Percentiles rank a stretch among this genome's conserved stretches.
Conservation (phyloP, 1,140 invertebrate species). For the Lamellibrachia luymesi region DNA sequence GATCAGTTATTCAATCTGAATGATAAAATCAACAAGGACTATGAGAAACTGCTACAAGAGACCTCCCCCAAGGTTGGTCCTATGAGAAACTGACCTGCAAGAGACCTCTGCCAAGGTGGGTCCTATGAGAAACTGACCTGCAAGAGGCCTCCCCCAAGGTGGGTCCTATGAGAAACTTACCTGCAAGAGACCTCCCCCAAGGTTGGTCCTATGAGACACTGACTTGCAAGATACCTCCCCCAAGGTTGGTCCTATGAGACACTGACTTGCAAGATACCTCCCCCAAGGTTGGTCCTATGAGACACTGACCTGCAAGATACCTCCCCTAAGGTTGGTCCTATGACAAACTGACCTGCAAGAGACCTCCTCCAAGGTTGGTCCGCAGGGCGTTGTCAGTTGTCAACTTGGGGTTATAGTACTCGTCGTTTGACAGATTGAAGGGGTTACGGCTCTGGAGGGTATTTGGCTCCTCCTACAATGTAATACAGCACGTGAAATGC, state of each 20-base stretch:
- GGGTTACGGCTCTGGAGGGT: slow-evolving; percentile 77
- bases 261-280: not conserved
- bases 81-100: too few species aligned
- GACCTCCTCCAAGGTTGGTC: slow-evolving; percentile 58
- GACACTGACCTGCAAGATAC: not conserved
- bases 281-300: not conserved
- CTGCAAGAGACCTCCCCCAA: slow-evolving; percentile 57
- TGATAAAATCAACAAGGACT: not conserved
- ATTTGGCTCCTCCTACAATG: slow-evolving; percentile 24
- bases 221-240: too few species aligned
- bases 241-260: not conserved
- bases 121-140: not conserved
- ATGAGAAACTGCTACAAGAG: not conserved
- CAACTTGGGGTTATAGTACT: slow-evolving; percentile 85
- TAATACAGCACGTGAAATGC: not conserved
- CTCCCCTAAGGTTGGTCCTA: not conserved
- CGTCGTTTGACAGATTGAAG: slow-evolving; percentile 98
- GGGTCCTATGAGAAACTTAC: slow-evolving; percentile 13
- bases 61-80: not conserved
- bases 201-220: slow-evolving; percentile 53
- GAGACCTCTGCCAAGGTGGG: too few species aligned
- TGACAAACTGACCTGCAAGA: slow-evolving; percentile 42
- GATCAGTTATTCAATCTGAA: not conserved
- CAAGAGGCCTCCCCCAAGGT: too few species aligned
- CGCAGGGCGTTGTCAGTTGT: slow-evolving; percentile 56